Base-by-base conservation (phyloP, 1,140 invertebrate genomes). In the Acromyrmex heyeri region DNA sequence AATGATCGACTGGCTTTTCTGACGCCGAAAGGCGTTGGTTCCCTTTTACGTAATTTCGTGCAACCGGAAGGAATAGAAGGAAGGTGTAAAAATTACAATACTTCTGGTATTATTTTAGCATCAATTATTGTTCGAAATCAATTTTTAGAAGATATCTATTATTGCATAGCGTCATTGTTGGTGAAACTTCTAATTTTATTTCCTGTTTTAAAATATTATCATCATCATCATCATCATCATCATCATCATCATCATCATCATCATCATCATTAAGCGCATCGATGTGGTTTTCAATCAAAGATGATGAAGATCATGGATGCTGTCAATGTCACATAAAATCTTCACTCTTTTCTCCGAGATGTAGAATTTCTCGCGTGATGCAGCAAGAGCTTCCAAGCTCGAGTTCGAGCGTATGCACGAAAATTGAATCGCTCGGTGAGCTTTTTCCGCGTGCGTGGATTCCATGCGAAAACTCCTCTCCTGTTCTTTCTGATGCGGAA, bases 41-140 rank as follows among this genome's bases (percentile, higher is more conserved):
- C 24, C 18, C 53, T 73, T 82, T 82, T 82, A 82, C 55, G 70
- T 75, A 83, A 83, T 48, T 34, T 24, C 55, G 38, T n/a, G 69
- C 69, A 34, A 38, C 30, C 48, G 79, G 24, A 62, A 34, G 30
- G 5, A 34, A 34, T 34, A 34, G 6, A 73, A 53, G 10, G 12
- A 75, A 27, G 0, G 24, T 14, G 12, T 14, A 34, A 83, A 21
- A 50, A 48, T 72, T 48, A 8, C 14, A 4, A 10, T 34, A 73
- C 4, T 34, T 57, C 48, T 24, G n/a, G 7, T 5, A 14, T 69
- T 10, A 70, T 18, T 44, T 61, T 62, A 24, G 3, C 24, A 8
- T 10, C 6, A 14, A 69, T 27, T 65, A 78, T 65, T 65, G 18
- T 12, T 65, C 5, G 12, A n/a, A 65, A 50, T 65, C 21, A 14